phyloP scores from a whole-genome alignment of 1,140 invertebrate genomes.

The Maconellicoccus hirsutus region DNA sequence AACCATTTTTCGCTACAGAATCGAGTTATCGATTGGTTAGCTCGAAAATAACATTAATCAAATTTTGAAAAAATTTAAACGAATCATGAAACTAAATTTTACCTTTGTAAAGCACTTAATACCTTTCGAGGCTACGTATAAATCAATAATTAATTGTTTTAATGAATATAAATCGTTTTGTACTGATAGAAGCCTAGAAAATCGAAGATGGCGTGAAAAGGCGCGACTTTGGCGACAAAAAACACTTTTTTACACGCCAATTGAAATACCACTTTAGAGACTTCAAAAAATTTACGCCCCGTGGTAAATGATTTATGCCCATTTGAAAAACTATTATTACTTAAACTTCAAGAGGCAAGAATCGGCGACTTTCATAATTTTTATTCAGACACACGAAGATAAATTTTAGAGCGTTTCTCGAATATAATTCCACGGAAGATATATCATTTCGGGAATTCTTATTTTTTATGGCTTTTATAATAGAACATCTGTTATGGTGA shows the following conservation, averaged over 20 bases:
- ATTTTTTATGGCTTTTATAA: neutral
- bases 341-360: neutral
- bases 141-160: too few species aligned
- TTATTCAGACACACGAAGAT: neutral
- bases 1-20: too few species aligned
- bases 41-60: too few species aligned
- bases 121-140: too few species aligned
- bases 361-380: neutral
- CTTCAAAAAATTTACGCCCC: neutral
- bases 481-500: slow-evolving; percentile 2
- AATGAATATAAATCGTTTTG: too few species aligned
- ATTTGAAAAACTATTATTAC: slow-evolving; percentile 6
- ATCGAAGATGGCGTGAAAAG: too few species aligned
- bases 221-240: too few species aligned
- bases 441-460: neutral
- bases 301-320: neutral
- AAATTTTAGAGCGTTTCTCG: neutral
- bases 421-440: neutral
- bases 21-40: too few species aligned
- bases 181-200: too few species aligned
- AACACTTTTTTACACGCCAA: neutral
- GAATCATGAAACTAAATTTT: too few species aligned
- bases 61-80: too few species aligned
- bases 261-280: neutral
- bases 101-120: too few species aligned